Evolutionary conservation across 2,113 vertebrate species (phyloP), one percentile per base, ranked within the genome.

Genomic region (Cynoglossus semilaevis): DNA sequence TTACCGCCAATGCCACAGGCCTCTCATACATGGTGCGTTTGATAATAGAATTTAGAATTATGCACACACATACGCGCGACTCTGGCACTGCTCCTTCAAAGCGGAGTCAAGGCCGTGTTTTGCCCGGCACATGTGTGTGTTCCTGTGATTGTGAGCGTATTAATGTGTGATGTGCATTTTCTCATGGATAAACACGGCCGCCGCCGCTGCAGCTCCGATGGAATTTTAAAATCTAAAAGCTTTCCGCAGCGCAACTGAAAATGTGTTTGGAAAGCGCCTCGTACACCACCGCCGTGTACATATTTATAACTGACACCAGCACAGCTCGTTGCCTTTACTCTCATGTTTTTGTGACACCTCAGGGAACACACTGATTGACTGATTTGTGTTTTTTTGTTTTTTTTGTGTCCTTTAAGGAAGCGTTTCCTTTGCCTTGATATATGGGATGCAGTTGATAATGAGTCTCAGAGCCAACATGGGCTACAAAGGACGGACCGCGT

Each of bases 41-140:
- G 80, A 80, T 79, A 88, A 88, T 76, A 69, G 75, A 81, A 85
- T 86, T 88, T 81, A 74, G 77, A 61, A 70, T 79, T 29, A 29
- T 29, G 22, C 22, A 29, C 22, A 29, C 22, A 29, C 79, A 74
- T 73, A 79, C 67, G 75, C 56, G 79, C 72, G 45, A 72, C 58
- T 74, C 75, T 79, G 75, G 75, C 76, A 69, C 42, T 53, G 57
- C 64, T 63, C 73, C 76, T 74, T 79, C 76, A 78, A 84, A 82
- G 82, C 55, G 22, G 59, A 77, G 50, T 68, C 66, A 76, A 66
- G 55, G 55, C 29, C 67, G 75, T 75, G 73, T 77, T 69, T 53
- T 58, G 53, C 55, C n/a, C 66, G 18, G 69, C 60, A 65, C 61
- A 58, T 58, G 50, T 72, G 62, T 70, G 60, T 50, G 37, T 55